Evolutionary conservation across 2,113 vertebrate species (phyloP), one percentile per base, ranked within the genome.

Genomic region (Eptesicus fuscus): DNA sequence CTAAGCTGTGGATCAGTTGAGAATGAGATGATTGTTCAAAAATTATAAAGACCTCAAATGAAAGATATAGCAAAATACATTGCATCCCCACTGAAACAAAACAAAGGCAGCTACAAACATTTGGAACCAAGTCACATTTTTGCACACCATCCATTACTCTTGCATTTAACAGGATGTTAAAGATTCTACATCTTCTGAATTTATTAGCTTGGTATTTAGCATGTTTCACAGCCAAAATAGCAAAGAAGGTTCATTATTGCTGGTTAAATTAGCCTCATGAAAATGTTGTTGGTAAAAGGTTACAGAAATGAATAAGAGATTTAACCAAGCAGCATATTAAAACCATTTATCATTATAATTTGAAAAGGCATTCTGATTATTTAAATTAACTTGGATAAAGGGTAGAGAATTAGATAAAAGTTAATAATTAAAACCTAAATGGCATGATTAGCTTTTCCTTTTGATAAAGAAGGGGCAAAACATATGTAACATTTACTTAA

Each of bases 151-250:
- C 80, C 49, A 90, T 95, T 95, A 93, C 80, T 90, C 61, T 92
- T 76, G 25, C 7, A 32, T 61, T 92, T 94, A 88, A 82, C 42
- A 85, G 53, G 40, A 61, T 84, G 80, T 67, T 96, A 73, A 89
- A 92, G 47, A 95, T 51, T 85, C 79, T 85, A 90, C 83, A 94
- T 89, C 83, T 88, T 87, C 80, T 78, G 87, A 93, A 95, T 97
- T 96, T 95, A 97, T 97, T 95, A 96, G 77, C 88, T 95, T 97
- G 93, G 11, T 97, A 97, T 97, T 97, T 96, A 96, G 35, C 65
- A 74, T 84, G 65, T 95, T 94, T 87, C 87, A 88, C 2, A 51
- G 77, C 32, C 96, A 92, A 96, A 97, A 85, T 90, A 95, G 87
- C 44, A 95, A 95, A 94, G 71, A 92, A 7, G 56, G 0, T 83